These are phyloP conservation scores for Reinhardtius hippoglossoides DNA, from an alignment of 2,113 vertebrate genomes.

Conservation along the genomic window DNA sequence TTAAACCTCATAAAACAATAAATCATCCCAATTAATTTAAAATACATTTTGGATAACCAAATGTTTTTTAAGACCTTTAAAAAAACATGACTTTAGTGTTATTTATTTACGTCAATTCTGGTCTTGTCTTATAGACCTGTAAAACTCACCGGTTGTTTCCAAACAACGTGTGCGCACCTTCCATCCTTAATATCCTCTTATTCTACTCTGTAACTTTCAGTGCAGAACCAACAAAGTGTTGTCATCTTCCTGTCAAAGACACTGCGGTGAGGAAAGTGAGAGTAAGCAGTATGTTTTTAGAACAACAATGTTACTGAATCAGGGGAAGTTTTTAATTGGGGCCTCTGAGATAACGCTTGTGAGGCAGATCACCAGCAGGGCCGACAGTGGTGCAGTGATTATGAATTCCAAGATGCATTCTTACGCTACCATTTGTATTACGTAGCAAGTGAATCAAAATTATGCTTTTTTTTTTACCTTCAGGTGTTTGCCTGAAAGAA, in stretches of 20 bases:
- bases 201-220: not conserved
- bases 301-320: slow-evolving; percentile 47
- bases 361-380: slow-evolving; percentile 44
- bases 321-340: slow-evolving; percentile 68
- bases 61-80: not conserved
- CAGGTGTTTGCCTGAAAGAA: slow-evolving; percentile 29
- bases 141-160: not conserved
- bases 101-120: not conserved
- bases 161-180: not conserved
- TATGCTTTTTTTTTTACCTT: slow-evolving; percentile 6
- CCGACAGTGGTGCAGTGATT: slow-evolving; percentile 12
- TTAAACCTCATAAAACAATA: no score
- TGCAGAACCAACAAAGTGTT: not conserved
- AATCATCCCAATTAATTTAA: no score
- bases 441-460: slow-evolving; percentile 23
- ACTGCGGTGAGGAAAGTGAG: slow-evolving; percentile 20
- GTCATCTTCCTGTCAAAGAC: slow-evolving; percentile 17
- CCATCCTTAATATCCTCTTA: not conserved
- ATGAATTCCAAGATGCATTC: slow-evolving; percentile 33
- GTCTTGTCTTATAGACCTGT: not conserved
- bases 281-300: slow-evolving; percentile 36
- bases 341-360: slow-evolving; percentile 52
- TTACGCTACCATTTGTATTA: slow-evolving; percentile 30
- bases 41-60: no score
- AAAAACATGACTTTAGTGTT: not conserved